A percentile compares a stretch with the other conserved stretches of the same genome.
Conservation (phyloP, 35 echinoderm and acorn worm genomes). For the Ophioderma brevispina region DNA sequence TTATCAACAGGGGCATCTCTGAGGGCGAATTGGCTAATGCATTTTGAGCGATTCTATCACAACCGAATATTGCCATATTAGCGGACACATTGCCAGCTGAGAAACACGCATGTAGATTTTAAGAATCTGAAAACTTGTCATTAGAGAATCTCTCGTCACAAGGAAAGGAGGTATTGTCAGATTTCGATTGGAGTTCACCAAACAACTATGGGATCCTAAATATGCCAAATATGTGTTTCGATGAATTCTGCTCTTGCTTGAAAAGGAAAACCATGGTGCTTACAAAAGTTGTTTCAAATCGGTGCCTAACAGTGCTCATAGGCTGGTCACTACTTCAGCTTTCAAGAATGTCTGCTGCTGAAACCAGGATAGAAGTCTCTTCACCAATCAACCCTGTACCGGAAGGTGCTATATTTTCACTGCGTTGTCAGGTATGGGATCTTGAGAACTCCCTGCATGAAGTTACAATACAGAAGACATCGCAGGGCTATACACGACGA, state of each 20-base stretch:
- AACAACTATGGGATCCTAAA: too few relatives aligned
- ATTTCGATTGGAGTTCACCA: too few relatives aligned
- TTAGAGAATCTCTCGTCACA: background rate
- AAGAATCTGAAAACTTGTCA: background rate
- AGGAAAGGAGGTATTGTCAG: background rate
- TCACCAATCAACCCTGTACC: background rate
- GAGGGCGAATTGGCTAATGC: conserved; percentile 1
- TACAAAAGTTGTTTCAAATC: background rate
- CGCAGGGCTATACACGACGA: background rate
- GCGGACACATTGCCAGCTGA: background rate
- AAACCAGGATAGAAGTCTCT: background rate
- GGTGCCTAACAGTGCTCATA: background rate
- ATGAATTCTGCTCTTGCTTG: too few relatives aligned
- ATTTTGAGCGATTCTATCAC: conserved; percentile 6
- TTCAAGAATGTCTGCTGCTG: background rate
- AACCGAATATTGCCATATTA: background rate
- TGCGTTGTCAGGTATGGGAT: background rate
- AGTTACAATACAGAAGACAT: background rate
- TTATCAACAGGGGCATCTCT: background rate
- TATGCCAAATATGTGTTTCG: too few relatives aligned
- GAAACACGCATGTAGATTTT: background rate
- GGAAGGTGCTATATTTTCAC: background rate
- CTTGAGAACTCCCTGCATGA: background rate
- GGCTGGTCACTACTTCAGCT: background rate
- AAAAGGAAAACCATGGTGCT: background rate